Percentiles rank a stretch among this genome's conserved stretches.
These are phyloP conservation scores for Flexamia atlantica DNA, from an alignment of 2,888 invertebrate species.

Conservation along the genomic window DNA sequence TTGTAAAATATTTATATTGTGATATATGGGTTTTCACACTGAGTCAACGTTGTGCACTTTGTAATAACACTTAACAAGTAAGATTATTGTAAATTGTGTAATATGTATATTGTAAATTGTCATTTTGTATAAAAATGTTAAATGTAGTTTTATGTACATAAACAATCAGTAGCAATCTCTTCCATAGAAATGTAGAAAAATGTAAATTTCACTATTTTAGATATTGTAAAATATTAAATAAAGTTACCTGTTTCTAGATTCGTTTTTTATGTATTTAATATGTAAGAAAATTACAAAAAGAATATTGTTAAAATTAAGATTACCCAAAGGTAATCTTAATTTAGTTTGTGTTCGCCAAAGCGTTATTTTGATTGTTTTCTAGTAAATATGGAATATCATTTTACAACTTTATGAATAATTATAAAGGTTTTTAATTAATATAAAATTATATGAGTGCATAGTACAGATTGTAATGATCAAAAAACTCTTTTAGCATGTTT, in stretches of 20 bases:
- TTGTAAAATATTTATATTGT: too few species aligned
- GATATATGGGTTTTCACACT: not conserved
- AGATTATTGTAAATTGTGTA: constrained; percentile 24
- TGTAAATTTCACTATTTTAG: constrained; percentile 44
- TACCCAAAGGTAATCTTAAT: too few species aligned
- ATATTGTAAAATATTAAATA: constrained; percentile 34
- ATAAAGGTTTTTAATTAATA: too few species aligned
- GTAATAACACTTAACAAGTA: not conserved
- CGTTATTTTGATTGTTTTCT: too few species aligned
- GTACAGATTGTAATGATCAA: too few species aligned
- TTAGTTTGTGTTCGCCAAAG: too few species aligned
- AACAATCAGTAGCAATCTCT: constrained; percentile 44
- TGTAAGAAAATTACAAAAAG: not conserved
- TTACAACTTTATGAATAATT: too few species aligned
- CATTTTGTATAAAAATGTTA: constrained; percentile 8
- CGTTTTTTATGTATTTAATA: constrained; percentile 21
- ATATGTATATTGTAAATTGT: constrained; percentile 43
- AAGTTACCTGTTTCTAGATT: constrained; percentile 23
- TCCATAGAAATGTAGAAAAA: constrained; percentile 37
- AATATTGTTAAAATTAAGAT: not conserved
- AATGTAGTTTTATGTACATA: constrained; percentile 30
- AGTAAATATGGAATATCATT: too few species aligned
- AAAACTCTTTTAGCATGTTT: too few species aligned
- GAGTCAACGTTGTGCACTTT: not conserved
- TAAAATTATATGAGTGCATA: too few species aligned